Evolutionary conservation across 2,113 vertebrate species (phyloP).

Genomic region (Gavialis gangeticus): DNA sequence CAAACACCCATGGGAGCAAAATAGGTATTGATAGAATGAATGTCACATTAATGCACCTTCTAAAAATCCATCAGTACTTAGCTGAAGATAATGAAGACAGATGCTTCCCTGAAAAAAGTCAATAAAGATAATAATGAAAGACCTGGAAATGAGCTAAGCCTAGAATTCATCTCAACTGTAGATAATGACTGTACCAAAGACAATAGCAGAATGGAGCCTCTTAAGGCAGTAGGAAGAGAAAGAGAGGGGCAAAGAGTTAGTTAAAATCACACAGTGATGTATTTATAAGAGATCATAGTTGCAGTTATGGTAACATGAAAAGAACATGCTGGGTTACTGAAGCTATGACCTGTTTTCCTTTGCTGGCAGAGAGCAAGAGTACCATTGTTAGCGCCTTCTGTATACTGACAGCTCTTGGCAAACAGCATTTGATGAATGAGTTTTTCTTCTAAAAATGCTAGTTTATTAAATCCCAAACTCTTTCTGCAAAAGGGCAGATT

Average conservation of each 20-base stretch:
- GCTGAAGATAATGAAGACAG: slow-evolving; percentile 57
- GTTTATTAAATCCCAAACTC: background rate
- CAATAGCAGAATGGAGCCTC: background rate
- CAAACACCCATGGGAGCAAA: background rate
- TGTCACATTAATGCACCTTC: background rate
- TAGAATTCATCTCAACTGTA: slow-evolving; percentile 33
- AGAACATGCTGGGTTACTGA: background rate
- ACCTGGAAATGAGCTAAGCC: slow-evolving; percentile 26
- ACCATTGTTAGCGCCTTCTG: background rate
- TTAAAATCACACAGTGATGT: background rate
- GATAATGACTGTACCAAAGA: background rate
- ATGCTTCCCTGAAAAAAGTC: slow-evolving; percentile 34
- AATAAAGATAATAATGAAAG: background rate
- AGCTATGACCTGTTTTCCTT: background rate
- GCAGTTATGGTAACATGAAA: background rate
- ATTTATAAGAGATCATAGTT: background rate
- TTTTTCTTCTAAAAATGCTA: background rate
- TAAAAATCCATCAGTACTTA: slow-evolving; percentile 40
- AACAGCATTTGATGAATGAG: background rate
- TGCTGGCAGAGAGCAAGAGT: background rate
- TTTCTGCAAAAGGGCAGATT: background rate
- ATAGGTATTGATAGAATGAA: background rate
- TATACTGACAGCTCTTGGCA: background rate
- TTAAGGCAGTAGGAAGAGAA: background rate
- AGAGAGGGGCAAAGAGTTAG: background rate